Base-by-base conservation (phyloP, 2,113 vertebrate genomes). In the Stegastes partitus region DNA sequence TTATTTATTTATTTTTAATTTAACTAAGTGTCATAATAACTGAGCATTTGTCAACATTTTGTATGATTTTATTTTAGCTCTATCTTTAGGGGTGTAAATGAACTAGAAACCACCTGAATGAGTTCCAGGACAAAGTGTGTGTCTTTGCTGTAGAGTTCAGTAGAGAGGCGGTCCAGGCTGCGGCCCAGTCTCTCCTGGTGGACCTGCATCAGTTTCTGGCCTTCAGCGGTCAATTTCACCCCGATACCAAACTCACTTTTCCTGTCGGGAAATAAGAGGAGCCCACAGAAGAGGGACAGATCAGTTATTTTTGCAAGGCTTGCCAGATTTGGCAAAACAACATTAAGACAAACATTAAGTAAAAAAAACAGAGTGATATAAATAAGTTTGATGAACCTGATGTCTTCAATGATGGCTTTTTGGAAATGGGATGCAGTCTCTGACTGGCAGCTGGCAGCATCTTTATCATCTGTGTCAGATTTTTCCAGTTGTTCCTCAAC, bases 61-160 rank as follows among this genome's bases (percentile, higher is more conserved):
- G n/a, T 42, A 42, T 42, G 3, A 14, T 42, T 14, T 42, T 12
- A 56, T 15, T 39, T 22, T 7, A 16, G 1, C 3, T 2, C 15
- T 2, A 34, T 21, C 22, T 64, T 71, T 7, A n/a, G 19, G 28
- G 25, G 16, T 16, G 9, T 54, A 42, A 56, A 11, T 31, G 62
- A 18, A 31, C 2, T 3, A 65, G 0, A 54, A 39, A 4, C 5
- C 25, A 95, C 95, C 94, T 96, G 95, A 72, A 96, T 95, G 77
- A 96, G 94, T 76, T 96, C 95, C 85, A 96, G 84, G 19, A 95
- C 95, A 7, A 96, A 96, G 89, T 96, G 95, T 10, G 95, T 95
- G 89, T 95, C 95, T 89, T 96, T 96, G 93, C 95, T 96, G 92
- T 96, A 96, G 28, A 96, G 93, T 37, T 96, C 95, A 0, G 94